Evolutionary conservation across 2,888 invertebrate species (phyloP).

Genomic region (Loripinus fragilis): DNA sequence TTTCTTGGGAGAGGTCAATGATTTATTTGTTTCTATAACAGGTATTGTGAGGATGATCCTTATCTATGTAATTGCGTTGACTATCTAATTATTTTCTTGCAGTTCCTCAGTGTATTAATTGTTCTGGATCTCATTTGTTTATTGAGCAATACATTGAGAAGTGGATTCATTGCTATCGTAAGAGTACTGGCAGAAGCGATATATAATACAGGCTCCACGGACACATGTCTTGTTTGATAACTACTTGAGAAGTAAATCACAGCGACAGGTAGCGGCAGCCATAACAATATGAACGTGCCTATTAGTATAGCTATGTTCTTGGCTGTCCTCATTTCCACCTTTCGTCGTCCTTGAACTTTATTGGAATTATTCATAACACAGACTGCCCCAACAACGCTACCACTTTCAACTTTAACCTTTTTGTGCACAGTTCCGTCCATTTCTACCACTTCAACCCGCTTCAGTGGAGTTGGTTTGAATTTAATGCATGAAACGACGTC

Average conservation of each 20-base stretch:
- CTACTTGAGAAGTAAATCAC: slow-evolving; percentile 41
- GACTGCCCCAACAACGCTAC: slow-evolving; percentile 68
- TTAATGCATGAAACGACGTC: too few species aligned
- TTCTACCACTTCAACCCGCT: slow-evolving; percentile 63
- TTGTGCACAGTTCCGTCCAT: slow-evolving; percentile 69
- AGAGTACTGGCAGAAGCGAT: slow-evolving; percentile 46
- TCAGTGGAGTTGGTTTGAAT: background rate
- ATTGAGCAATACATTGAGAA: slow-evolving; percentile 59
- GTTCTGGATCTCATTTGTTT: slow-evolving; percentile 49
- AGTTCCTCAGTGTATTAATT: slow-evolving; percentile 11
- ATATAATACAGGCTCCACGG: slow-evolving; percentile 42
- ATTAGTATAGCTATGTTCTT: slow-evolving; percentile 67
- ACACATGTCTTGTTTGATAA: slow-evolving; percentile 22
- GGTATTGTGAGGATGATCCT: background rate
- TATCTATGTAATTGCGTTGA: background rate
- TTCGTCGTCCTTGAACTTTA: slow-evolving; percentile 68
- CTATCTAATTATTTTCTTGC: slow-evolving; percentile 5
- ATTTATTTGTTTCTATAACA: too few species aligned
- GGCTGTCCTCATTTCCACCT: slow-evolving; percentile 74
- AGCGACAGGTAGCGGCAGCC: slow-evolving; percentile 58
- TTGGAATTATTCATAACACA: slow-evolving; percentile 74
- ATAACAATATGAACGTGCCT: slow-evolving; percentile 54
- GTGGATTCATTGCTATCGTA: slow-evolving; percentile 59
- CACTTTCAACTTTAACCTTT: slow-evolving; percentile 40
- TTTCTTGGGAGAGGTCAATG: too few species aligned